Evolutionary conservation across 2,797 vertebrate species (phyloP), one percentile per base, ranked within the genome.

Genomic region (Phoeniculus purpureus): DNA sequence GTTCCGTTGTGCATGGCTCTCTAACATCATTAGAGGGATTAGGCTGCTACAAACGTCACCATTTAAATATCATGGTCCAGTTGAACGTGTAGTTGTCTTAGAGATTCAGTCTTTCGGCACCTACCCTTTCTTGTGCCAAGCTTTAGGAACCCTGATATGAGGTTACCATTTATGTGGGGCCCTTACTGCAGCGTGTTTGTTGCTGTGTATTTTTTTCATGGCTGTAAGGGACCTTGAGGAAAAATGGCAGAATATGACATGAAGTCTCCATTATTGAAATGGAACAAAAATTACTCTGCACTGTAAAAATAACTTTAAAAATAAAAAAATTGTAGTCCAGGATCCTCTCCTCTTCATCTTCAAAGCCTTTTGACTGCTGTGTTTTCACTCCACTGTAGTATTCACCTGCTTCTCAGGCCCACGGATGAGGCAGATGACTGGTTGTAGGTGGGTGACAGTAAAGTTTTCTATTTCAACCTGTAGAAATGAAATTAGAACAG

Each of bases 71-170:
- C 40, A 32, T 31, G 79, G 15, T 27, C 13, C 58, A 52, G 48
- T 18, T 61, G 34, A 76, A 54, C 11, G 12, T 40, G 23, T 11
- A 67, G 34, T 50, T 80, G 7, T 34, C 22, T 75, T 60, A 27
- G 59, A 76, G 74, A 85, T 56, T 21, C 23, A 59, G 0, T 25
- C 6, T 43, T 76, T 59, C 40, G 50, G 12, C 17, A 4, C 23
- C 17, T 37, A 4, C 7, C 64, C 3, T 16, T 54, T 37, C 23
- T 67, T 45, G 10, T 12, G 25, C 3, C 0, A 1, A 62, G 5
- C 1, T 79, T 79, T 70, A 43, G 29, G 26, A 68, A 9, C 6
- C 12, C 6, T 71, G n/a, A 15, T 21, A 13, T 3, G 10, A 45
- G 31, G 26, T 20, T 70, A 1, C 10, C 56, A 4, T 50, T 82